A percentile compares a stretch with the other conserved stretches of the same genome.
Conservation (phyloP, 2,113 vertebrate species). For the Stomatorhinus ivindoensis region DNA sequence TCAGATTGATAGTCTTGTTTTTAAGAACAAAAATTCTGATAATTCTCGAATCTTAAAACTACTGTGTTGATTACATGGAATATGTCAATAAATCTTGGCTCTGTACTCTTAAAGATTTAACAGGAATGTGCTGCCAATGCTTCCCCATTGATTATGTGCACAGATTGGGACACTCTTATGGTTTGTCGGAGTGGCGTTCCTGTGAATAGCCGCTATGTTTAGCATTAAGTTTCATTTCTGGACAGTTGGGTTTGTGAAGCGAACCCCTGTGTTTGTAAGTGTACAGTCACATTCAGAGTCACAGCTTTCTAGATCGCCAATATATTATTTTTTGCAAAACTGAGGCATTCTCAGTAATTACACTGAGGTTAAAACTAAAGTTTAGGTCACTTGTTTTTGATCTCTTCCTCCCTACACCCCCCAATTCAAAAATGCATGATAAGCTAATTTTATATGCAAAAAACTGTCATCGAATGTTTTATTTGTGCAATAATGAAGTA, state of each 20-base stretch:
- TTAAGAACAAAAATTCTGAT: slow-evolving; percentile 9
- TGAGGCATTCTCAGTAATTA: neutral
- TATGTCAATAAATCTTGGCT: slow-evolving; percentile 21
- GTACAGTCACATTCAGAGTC: neutral
- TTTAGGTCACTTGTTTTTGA: neutral
- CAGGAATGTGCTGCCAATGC: neutral
- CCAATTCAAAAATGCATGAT: neutral
- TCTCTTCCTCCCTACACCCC: no score
- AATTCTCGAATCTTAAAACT: slow-evolving; percentile 14
- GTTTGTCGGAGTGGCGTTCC: neutral
- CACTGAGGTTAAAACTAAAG: neutral
- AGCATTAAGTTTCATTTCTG: neutral
- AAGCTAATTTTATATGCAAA: neutral
- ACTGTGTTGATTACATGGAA: slow-evolving; percentile 18
- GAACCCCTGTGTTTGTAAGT: neutral
- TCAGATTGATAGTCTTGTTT: slow-evolving; percentile 7
- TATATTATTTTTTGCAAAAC: neutral
- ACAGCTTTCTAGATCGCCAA: neutral
- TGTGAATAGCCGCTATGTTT: neutral
- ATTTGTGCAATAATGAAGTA: neutral
- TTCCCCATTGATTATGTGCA: neutral
- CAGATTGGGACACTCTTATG: neutral
- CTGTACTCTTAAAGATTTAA: slow-evolving; percentile 13
- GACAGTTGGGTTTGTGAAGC: neutral
- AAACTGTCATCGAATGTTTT: neutral